A percentile compares a stretch with the other conserved stretches of the same genome.
phyloP scores from a whole-genome alignment of 2,113 vertebrate genomes.

The Lepisosteus oculatus region DNA sequence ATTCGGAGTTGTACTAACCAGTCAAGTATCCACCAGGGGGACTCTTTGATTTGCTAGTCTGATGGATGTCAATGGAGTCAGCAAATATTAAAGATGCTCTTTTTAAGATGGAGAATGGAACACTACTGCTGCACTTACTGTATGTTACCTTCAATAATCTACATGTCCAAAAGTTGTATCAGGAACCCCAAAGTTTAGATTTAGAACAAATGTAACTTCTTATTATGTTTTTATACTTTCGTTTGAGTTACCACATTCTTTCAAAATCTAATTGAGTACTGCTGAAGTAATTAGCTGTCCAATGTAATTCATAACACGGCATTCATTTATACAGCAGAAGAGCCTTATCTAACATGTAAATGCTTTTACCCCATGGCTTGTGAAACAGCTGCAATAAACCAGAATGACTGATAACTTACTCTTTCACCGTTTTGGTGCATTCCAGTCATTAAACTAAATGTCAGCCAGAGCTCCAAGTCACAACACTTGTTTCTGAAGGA shows the following conservation, averaged over 20 bases:
- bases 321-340: conserved; percentile 71
- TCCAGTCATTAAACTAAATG: conserved; percentile 42
- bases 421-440: conserved; percentile 42
- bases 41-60: too few species aligned
- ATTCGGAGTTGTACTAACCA: too few species aligned
- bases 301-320: conserved; percentile 72
- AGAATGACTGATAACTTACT: conserved; percentile 63
- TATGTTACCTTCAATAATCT: too few species aligned
- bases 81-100: too few species aligned
- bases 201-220: background rate
- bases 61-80: too few species aligned
- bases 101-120: too few species aligned
- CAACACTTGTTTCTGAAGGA: background rate
- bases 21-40: too few species aligned
- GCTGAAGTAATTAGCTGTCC: conserved; percentile 75
- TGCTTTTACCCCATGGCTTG: conserved; percentile 65
- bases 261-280: conserved; percentile 74
- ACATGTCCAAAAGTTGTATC: background rate
- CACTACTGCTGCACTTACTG: too few species aligned
- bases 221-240: background rate
- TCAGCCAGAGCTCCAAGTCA: conserved; percentile 36
- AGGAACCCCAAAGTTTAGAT: background rate
- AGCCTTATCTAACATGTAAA: conserved; percentile 69
- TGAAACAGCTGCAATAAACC: conserved; percentile 62
- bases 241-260: conserved; percentile 49